phyloP scores from a whole-genome alignment of 2,113 vertebrate genomes.

The Tenrec ecaudatus region DNA sequence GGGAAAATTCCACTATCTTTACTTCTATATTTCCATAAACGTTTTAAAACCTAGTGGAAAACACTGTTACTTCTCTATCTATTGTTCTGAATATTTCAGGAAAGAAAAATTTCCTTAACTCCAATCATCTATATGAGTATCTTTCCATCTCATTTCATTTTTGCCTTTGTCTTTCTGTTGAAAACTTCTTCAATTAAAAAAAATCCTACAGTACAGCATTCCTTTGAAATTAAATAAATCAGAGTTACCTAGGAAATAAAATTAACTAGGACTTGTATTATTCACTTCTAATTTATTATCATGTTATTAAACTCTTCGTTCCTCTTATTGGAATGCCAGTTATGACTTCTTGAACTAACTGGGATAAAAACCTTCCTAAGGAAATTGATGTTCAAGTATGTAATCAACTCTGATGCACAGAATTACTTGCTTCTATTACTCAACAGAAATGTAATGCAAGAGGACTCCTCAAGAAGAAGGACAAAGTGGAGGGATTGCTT shows the following conservation, averaged over 20 bases:
- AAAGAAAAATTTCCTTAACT: constrained; percentile 13
- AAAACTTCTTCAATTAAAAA: constrained; percentile 44
- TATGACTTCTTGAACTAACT: constrained; percentile 62
- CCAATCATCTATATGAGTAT: background rate
- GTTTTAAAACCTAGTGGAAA: background rate
- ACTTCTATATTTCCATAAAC: no score
- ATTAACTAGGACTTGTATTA: constrained; percentile 61
- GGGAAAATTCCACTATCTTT: no score
- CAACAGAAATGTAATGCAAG: constrained; percentile 57
- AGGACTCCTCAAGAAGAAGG: no score
- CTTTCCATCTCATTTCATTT: constrained; percentile 30
- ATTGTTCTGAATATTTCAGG: constrained; percentile 29
- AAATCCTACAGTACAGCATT: constrained; percentile 6
- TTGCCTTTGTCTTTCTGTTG: constrained; percentile 35
- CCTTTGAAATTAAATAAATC: constrained; percentile 28
- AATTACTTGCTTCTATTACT: constrained; percentile 73
- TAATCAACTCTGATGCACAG: constrained; percentile 54
- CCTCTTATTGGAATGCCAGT: constrained; percentile 74
- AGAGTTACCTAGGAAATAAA: constrained; percentile 66
- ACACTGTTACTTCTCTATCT: background rate
- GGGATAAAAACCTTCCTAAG: constrained; percentile 67
- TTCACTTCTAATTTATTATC: constrained; percentile 74
- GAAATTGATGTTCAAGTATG: constrained; percentile 52
- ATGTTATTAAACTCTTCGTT: constrained; percentile 78
- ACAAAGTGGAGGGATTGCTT: no score